A percentile compares a stretch with the other conserved stretches of the same genome.
Evolutionary conservation across 2,113 vertebrate species (phyloP).

Genomic region (Thryonomys swinderianus): DNA sequence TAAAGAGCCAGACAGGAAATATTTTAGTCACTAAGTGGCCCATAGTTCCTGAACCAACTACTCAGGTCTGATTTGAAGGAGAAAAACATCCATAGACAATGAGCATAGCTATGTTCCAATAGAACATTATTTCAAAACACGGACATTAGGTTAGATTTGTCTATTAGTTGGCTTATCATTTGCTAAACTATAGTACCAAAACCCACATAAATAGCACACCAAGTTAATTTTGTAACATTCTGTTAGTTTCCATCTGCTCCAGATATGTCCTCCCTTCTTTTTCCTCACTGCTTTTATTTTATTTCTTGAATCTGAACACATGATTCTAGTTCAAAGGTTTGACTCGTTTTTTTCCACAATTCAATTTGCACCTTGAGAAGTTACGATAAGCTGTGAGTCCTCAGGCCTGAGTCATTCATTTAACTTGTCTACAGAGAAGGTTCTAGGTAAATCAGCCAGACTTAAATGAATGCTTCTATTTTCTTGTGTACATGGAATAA

Average conservation of each 20-base stretch:
- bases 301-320: constrained; percentile 27
- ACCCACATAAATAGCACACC: not conserved
- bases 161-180: not conserved
- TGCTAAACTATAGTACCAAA: not conserved
- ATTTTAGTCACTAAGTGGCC: not conserved
- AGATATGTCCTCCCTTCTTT: not conserved
- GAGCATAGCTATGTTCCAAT: not conserved
- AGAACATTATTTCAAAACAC: constrained; percentile 13
- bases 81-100: not conserved
- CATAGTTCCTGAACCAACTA: not conserved
- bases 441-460: not conserved
- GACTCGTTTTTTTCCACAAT: not conserved
- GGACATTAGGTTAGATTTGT: not conserved
- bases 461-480: not conserved
- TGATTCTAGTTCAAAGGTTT: not conserved
- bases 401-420: not conserved
- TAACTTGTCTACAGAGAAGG: not conserved
- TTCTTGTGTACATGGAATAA: not conserved
- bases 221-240: constrained; percentile 1
- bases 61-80: not conserved
- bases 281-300: not conserved
- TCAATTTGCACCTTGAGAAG: constrained; percentile 31
- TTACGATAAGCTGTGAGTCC: not conserved
- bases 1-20: not conserved
- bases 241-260: not conserved